Evolutionary conservation across 2,113 vertebrate genomes (phyloP).

Genomic region (Hemichromis elongatus): DNA sequence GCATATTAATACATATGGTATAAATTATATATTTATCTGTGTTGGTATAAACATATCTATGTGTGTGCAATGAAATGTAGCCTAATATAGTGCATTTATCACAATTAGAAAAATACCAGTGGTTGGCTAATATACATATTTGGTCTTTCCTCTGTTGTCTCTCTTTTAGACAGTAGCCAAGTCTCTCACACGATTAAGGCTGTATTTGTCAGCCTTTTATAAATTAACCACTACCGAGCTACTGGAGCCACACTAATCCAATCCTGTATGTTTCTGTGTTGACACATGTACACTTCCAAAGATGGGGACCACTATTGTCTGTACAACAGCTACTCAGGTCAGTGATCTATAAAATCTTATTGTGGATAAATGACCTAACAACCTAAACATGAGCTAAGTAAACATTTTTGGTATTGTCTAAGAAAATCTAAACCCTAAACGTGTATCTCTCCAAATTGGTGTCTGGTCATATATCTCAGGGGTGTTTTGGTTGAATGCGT

Average conservation of each 20-base stretch:
- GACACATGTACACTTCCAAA: neutral
- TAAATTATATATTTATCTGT: neutral
- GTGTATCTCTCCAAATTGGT: neutral
- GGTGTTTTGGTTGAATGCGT: neutral
- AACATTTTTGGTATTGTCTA: neutral
- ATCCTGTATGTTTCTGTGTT: neutral
- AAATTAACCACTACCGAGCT: neutral
- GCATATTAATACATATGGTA: neutral
- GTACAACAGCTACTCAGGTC: neutral
- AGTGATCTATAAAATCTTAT: neutral
- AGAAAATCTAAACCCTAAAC: neutral
- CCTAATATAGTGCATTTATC: neutral
- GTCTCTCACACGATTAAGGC: constrained; percentile 2
- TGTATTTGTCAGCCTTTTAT: neutral
- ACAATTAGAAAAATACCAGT: neutral
- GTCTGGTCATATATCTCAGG: neutral
- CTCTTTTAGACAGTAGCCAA: neutral
- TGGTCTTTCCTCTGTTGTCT: neutral
- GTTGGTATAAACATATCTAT: neutral
- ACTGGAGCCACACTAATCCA: neutral
- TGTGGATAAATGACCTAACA: neutral
- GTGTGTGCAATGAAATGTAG: neutral
- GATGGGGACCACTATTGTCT: neutral
- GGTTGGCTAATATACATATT: neutral
- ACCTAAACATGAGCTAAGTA: neutral